These are phyloP conservation scores for Microctonus hyperodae DNA, from an alignment of 2,888 invertebrate genomes.

Conservation along the genomic window DNA sequence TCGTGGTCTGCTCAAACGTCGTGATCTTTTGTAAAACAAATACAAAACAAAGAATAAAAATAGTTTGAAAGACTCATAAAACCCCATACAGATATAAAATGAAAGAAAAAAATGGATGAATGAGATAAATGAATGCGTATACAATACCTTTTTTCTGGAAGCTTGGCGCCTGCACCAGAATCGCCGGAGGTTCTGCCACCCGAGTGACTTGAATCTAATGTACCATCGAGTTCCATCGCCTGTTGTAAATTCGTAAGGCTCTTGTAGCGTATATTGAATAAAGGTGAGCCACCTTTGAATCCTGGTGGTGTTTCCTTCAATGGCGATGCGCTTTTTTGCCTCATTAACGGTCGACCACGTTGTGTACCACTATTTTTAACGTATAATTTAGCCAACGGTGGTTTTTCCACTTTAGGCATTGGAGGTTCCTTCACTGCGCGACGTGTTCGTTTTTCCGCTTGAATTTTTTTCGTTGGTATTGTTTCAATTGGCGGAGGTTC, in stretches of 20 bases:
- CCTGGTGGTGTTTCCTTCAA: constrained; percentile 75
- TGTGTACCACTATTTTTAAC: constrained; percentile 77
- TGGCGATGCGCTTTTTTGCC: constrained; percentile 77
- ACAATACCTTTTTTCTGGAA: constrained; percentile 76
- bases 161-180: constrained; percentile 78
- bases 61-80: not conserved
- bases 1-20: constrained; percentile 82
- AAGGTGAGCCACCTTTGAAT: constrained; percentile 76
- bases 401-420: constrained; percentile 68
- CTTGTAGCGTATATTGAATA: constrained; percentile 75
- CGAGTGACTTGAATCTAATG: constrained; percentile 89
- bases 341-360: constrained; percentile 71
- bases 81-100: not conserved
- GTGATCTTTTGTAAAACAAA: constrained; percentile 62
- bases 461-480: constrained; percentile 83
- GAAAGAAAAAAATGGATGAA: no score
- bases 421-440: constrained; percentile 71
- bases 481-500: constrained; percentile 93
- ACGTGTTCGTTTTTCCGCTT: constrained; percentile 79
- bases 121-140: not conserved
- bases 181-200: constrained; percentile 87
- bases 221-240: constrained; percentile 76
- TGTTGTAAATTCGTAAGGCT: constrained; percentile 75
- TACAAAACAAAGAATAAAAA: not conserved
- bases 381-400: constrained; percentile 74